Evolutionary conservation across 2,113 vertebrate species (phyloP), one percentile per base, ranked within the genome.

Genomic region (Taurulus bubalis): DNA sequence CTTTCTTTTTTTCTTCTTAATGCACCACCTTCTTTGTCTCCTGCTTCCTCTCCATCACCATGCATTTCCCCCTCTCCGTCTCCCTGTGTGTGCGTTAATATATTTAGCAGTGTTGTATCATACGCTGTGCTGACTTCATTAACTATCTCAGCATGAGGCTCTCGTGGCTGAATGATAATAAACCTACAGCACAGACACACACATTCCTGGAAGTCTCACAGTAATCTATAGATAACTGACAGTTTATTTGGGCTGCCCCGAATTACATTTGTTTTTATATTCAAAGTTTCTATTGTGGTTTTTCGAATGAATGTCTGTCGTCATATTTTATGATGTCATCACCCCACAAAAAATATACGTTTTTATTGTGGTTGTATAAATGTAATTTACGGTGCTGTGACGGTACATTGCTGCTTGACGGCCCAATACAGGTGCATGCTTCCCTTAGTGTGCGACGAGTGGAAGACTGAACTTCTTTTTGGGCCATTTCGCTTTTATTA

Each of bases 21-120:
- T 38, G 8, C 30, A 0, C 49, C 32, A 14, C 51, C 56, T 62
- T 36, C 47, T 60, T 47, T 72, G 64, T 73, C 77, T 64, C 26
- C 12, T 26, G 20, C 47, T 38, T 71, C 47, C 6, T 20, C 45
- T 34, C 40, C 12, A 11, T 24, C 34, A 18, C 34, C 28, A 8
- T 56, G n/a, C 71, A 22, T 24, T 10, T 65, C 30, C 96, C 91
- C 94, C 26, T 45, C 32, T 24, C 9, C 18, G 51, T 32, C 40
- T 40, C 63, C 10, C 60, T 45, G 59, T 68, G 84, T 71, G 28
- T 63, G 84, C 66, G 30, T 66, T 85, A 87, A 88, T 91, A 87
- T 90, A 89, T 92, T 89, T 91, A 91, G 90, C 89, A 83, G 75
- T 66, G 83, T 86, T 78, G 63, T 88, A 89, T 89, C 84, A 80